Conservation (phyloP, 2,888 invertebrate species). For the Cryptops parisi region DNA sequence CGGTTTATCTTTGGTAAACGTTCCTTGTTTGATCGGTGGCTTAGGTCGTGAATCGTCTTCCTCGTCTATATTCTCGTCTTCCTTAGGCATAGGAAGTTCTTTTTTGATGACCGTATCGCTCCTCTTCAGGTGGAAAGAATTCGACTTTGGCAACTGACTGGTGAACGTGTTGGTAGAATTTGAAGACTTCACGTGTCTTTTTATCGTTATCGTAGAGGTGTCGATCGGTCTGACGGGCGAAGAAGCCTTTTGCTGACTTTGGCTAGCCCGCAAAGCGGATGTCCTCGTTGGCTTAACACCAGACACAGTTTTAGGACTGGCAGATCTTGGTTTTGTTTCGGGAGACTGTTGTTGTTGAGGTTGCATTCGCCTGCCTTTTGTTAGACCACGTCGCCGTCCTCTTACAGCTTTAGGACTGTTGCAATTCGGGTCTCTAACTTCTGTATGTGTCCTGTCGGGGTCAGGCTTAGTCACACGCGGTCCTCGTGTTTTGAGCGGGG, state of each 20-base stretch:
- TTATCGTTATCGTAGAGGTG: background rate
- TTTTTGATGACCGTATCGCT: background rate
- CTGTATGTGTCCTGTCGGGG: constrained; percentile 19
- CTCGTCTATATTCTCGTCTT: background rate
- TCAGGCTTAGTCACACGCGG: constrained; percentile 40
- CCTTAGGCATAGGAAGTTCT: background rate
- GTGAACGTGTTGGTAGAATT: background rate
- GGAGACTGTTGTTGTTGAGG: constrained; percentile 20
- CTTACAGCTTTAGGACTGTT: constrained; percentile 43
- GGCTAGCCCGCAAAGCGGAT: constrained; percentile 23
- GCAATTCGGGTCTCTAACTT: constrained; percentile 27
- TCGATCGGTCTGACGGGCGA: background rate
- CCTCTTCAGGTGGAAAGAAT: background rate
- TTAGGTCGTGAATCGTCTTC: constrained; percentile 31
- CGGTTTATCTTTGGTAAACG: constrained; percentile 68
- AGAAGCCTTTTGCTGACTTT: constrained; percentile 15
- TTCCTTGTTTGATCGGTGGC: constrained; percentile 65
- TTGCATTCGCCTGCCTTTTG: constrained; percentile 16
- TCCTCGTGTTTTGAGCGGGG: constrained; percentile 20
- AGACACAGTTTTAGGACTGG: constrained; percentile 17
- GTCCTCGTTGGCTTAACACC: constrained; percentile 26
- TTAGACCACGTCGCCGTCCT: constrained; percentile 44
- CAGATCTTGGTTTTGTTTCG: constrained; percentile 21
- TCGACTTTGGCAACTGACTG: background rate
- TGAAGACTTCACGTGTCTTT: background rate